Conservation (phyloP, 1,140 invertebrate species). For the Anoplophora glabripennis region DNA sequence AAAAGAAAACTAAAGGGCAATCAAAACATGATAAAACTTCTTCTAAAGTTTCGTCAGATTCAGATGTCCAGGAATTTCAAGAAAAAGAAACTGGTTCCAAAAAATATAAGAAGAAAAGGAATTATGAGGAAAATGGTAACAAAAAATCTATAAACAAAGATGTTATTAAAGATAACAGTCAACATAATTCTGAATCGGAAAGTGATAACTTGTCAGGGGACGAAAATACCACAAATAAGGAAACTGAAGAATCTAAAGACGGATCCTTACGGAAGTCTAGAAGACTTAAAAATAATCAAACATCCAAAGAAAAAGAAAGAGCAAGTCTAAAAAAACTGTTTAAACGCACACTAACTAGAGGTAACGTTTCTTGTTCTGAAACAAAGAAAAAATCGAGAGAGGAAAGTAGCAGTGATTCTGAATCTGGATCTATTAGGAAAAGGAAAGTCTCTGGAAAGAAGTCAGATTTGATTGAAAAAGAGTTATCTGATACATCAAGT, state of each 20-base stretch:
- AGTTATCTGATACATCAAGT: too few relatives aligned
- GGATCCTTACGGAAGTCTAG: background rate
- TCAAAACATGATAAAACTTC: background rate
- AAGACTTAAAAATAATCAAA: background rate
- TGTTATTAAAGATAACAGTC: background rate
- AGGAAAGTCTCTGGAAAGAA: constrained; percentile 1
- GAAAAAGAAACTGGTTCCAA: constrained; percentile 1
- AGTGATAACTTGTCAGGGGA: background rate
- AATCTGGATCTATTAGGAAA: background rate
- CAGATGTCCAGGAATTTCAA: background rate
- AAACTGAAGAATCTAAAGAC: background rate
- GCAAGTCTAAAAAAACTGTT: background rate
- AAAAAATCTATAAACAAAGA: background rate
- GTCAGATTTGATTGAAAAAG: background rate
- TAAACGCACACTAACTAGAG: background rate
- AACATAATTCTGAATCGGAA: background rate
- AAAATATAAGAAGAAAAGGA: background rate
- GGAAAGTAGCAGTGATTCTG: background rate
- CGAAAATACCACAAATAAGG: background rate
- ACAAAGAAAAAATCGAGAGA: background rate
- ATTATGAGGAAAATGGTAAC: background rate
- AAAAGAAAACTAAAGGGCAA: background rate
- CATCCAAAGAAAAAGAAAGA: background rate
- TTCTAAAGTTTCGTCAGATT: constrained; percentile 5
- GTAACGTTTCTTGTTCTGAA: background rate